Conservation (phyloP, 2,797 vertebrate genomes). For the Acropternis orthonyx region DNA sequence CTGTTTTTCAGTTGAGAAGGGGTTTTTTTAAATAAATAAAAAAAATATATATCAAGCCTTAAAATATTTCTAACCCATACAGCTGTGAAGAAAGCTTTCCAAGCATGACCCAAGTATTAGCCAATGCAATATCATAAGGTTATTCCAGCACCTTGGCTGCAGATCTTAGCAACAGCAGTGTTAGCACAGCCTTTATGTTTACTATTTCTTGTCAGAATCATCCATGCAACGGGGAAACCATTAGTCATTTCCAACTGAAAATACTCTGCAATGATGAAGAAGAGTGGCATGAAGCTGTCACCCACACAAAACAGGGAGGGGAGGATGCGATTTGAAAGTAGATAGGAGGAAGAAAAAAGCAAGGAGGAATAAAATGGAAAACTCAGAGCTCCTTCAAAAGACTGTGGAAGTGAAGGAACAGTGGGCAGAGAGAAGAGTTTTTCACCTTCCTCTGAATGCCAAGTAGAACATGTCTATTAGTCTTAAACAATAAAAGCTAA, state of each 20-base stretch:
- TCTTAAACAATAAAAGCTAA: neutral
- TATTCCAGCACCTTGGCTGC: neutral
- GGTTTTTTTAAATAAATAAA: neutral
- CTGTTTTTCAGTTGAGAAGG: neutral
- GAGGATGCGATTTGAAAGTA: neutral
- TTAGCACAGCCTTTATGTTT: neutral
- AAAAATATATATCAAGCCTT: neutral
- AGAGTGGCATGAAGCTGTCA: neutral
- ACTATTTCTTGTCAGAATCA: constrained; percentile 41
- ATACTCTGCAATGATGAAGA: neutral
- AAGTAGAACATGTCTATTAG: accelerated
- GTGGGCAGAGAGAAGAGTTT: neutral
- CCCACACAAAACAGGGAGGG: neutral
- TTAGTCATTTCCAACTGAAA: constrained; percentile 17
- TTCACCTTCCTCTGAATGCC: neutral
- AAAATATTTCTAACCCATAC: neutral
- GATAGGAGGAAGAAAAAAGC: neutral
- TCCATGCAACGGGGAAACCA: neutral
- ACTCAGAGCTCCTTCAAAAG: neutral
- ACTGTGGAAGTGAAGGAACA: neutral
- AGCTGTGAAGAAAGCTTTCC: neutral
- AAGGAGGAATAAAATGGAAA: neutral
- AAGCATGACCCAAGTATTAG: neutral
- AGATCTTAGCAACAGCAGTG: neutral
- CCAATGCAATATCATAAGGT: neutral